Conservation (phyloP, 2,113 vertebrate species). For the Ailurus styani region DNA sequence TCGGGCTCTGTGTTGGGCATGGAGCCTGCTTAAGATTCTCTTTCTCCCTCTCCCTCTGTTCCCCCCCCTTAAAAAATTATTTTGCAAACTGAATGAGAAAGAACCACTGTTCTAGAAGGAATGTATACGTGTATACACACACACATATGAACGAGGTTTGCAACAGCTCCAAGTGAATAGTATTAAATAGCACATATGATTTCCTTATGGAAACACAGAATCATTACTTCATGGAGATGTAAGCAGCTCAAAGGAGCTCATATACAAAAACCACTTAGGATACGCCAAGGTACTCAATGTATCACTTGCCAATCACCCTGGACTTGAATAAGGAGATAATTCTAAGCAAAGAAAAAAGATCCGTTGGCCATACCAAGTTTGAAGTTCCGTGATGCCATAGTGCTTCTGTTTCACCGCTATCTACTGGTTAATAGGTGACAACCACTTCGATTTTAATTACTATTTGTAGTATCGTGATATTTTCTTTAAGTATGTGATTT, state of each 20-base stretch:
- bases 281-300: neutral
- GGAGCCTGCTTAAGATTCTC: neutral
- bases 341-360: neutral
- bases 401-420: neutral
- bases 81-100: neutral
- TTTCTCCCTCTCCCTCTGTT: neutral
- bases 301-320: neutral
- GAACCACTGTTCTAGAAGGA: neutral
- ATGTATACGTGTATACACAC: neutral
- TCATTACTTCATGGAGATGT: neutral
- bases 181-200: neutral
- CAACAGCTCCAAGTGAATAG: neutral
- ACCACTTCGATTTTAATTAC: neutral
- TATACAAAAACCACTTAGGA: neutral
- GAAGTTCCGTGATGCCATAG: neutral
- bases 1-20: neutral
- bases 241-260: neutral
- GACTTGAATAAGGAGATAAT: neutral
- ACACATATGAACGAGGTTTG: neutral
- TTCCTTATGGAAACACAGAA: neutral
- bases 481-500: neutral
- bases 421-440: neutral
- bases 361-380: neutral
- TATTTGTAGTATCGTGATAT: neutral
- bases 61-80: neutral